Conservation (phyloP, 1,140 invertebrate species). For the Drosophila simulans region DNA sequence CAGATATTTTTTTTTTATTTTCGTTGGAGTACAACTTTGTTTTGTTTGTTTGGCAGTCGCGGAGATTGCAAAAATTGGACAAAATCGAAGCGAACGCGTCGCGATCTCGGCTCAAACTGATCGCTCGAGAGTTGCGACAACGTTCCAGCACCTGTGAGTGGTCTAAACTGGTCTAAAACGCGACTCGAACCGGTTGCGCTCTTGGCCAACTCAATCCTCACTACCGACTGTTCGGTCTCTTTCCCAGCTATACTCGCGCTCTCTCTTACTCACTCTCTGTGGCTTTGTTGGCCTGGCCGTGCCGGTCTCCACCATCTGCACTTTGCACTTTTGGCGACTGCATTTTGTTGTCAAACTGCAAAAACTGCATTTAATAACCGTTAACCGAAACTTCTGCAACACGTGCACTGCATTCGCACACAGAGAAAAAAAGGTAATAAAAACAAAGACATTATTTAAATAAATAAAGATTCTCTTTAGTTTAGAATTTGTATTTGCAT, state of each 20-base stretch:
- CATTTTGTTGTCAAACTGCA: slow-evolving; percentile 75
- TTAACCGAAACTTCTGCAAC: slow-evolving; percentile 79
- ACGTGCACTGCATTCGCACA: slow-evolving; percentile 51
- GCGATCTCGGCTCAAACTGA: slow-evolving; percentile 72
- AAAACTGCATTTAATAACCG: slow-evolving; percentile 80
- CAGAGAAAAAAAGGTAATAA: neutral
- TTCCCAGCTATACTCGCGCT: neutral
- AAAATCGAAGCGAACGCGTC: slow-evolving; percentile 52
- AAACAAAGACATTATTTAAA: too few species aligned
- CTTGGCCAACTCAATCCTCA: slow-evolving; percentile 6
- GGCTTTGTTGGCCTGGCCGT: neutral
- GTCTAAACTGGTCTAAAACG: slow-evolving; percentile 68
- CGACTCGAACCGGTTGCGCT: slow-evolving; percentile 49
- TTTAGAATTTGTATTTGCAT: too few species aligned
- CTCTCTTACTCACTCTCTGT: neutral
- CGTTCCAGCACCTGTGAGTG: slow-evolving; percentile 60
- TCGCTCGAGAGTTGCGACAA: slow-evolving; percentile 32
- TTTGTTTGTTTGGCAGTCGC: slow-evolving; percentile 28
- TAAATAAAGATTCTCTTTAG: too few species aligned
- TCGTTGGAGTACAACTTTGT: slow-evolving; percentile 41
- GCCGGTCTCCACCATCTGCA: slow-evolving; percentile 57
- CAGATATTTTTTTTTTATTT: slow-evolving; percentile 19
- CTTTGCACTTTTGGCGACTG: slow-evolving; percentile 73
- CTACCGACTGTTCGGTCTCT: slow-evolving; percentile 2
- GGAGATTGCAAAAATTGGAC: slow-evolving; percentile 10